Base-by-base conservation (phyloP, 2,888 invertebrate genomes). In the Diplolepis rosae region DNA sequence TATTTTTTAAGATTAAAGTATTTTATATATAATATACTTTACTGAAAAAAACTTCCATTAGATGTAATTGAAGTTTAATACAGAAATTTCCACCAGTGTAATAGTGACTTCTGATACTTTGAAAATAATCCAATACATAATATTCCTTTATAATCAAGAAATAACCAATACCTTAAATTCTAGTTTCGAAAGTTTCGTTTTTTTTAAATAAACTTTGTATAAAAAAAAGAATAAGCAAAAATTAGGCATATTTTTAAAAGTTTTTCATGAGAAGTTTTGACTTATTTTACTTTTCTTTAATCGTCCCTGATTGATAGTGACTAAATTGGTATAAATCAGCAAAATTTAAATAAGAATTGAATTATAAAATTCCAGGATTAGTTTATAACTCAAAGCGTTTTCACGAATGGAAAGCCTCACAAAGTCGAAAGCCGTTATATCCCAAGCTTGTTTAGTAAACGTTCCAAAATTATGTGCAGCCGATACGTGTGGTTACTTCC, bases 361-460 rank as follows among this genome's bases (percentile, higher is more conserved):
- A 35, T 51, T 71, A 68, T 68, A 71, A 54, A 71, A 68, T 65
- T n/a, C 35, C n/a, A 35, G 48, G 30, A 50, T 66, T 48, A 24
- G 66, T 65, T 66, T 69, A 66, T 61, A 61, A 42, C 24, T 39
- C 7, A 7, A 24, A 24, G n/a, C 24, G 39, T 61, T 66, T 66
- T 48, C 27, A 30, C 32, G 6, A 66, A 48, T 24, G 48, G 66
- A 22, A 48, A 66, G 48, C 11, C 22, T 30, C 66, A 48, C 66
- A 24, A 30, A 30, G 51, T 28, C 28, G 28, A 28, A 52, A 67
- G 13, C 39, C 15, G 42, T 51, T 66, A 70, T n/a, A n/a, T 70
- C 66, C 45, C 52, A 28, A 11, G 28, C 42, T 28, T 70, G 66
- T 70, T 70, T 70, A 52, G 69, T 66, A 70, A 70, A 70, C 69